phyloP scores from a whole-genome alignment of 2,113 vertebrate species.

The Syngnathus typhle region DNA sequence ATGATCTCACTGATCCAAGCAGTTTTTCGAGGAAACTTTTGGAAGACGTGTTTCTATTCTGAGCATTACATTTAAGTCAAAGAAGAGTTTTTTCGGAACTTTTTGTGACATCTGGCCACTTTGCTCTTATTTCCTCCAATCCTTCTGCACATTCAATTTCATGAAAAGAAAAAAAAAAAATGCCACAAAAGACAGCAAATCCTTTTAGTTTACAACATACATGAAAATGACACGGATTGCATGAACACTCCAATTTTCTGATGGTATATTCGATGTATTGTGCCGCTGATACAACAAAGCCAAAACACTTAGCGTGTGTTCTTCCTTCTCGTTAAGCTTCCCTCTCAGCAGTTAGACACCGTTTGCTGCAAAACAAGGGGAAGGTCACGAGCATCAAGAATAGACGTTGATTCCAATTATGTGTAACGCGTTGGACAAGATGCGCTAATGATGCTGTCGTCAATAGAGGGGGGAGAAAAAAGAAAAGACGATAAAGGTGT shows the following conservation, averaged over 20 bases:
- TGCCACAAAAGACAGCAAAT: not conserved
- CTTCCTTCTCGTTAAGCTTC: constrained; percentile 64
- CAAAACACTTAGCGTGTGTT: constrained; percentile 57
- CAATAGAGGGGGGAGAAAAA: constrained; percentile 40
- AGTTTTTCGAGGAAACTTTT: no score
- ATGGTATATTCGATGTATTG: constrained; percentile 18
- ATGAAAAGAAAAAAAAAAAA: not conserved
- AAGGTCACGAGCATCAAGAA: constrained; percentile 68
- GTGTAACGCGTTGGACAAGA: constrained; percentile 67
- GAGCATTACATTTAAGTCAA: no score
- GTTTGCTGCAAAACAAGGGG: constrained; percentile 65
- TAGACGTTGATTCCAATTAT: constrained; percentile 73
- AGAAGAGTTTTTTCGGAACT: no score
- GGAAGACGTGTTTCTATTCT: no score
- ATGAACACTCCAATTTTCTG: not conserved
- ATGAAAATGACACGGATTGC: not conserved
- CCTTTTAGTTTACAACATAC: not conserved
- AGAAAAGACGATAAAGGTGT: constrained; percentile 44
- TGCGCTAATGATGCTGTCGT: constrained; percentile 64
- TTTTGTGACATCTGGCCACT: no score
- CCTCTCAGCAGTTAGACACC: constrained; percentile 55
- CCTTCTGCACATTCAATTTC: not conserved
- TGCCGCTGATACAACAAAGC: constrained; percentile 57
- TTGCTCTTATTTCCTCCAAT: no score
- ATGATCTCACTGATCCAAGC: no score